Conservation (phyloP, 1,140 invertebrate species). For the Cylas formicarius region DNA sequence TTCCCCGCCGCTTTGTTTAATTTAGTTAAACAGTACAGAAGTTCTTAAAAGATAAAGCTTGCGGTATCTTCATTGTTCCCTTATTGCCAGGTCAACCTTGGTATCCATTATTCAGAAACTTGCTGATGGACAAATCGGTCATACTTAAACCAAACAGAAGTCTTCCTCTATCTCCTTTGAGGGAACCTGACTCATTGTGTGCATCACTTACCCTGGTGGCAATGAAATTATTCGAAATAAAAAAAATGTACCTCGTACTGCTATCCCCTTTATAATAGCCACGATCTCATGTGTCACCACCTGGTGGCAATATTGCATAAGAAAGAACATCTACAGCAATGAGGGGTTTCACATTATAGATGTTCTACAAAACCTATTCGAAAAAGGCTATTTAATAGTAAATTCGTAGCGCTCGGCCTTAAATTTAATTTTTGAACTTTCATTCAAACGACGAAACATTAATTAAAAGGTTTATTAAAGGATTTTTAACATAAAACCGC, state of each 20-base stretch:
- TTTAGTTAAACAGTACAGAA: conserved; percentile 23
- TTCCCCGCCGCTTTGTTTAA: conserved; percentile 24
- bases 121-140: too few species aligned
- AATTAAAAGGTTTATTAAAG: conserved; percentile 5
- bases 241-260: too few species aligned
- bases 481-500: background rate
- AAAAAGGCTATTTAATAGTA: too few species aligned
- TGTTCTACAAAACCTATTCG: too few species aligned
- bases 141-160: background rate
- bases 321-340: too few species aligned
- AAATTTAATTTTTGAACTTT: background rate
- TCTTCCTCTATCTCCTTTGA: conserved; percentile 1
- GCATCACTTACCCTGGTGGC: background rate
- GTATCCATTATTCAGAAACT: too few species aligned
- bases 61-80: conserved; percentile 29
- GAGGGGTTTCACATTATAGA: too few species aligned
- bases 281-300: too few species aligned
- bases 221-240: too few species aligned
- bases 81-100: conserved; percentile 24
- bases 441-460: background rate
- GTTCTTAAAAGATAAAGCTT: conserved; percentile 26
- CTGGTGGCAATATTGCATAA: too few species aligned
- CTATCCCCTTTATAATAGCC: too few species aligned
- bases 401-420: background rate
- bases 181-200: background rate